phyloP scores from a whole-genome alignment of 23 tunicate species.

The Halocynthia aurantium region DNA sequence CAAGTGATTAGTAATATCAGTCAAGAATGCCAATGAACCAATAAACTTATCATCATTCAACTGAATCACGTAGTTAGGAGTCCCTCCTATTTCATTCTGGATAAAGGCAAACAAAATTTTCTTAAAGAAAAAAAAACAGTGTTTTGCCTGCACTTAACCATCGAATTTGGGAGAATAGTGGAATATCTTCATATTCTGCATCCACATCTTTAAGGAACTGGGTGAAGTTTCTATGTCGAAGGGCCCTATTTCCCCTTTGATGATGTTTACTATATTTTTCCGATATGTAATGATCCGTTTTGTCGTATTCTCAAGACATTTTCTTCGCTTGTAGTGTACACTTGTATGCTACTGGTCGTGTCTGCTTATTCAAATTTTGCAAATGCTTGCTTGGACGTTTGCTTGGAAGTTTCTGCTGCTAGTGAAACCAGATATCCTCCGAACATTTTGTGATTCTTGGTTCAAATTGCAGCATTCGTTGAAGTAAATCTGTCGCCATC shows the following conservation, averaged over 20 bases:
- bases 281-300: no score
- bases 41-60: conserved; percentile 27
- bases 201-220: conserved; percentile 24
- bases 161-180: conserved; percentile 25
- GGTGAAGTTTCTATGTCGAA: conserved; percentile 25
- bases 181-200: conserved; percentile 26
- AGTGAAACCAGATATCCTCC: no score
- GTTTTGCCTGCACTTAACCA: conserved; percentile 40
- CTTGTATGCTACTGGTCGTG: no score
- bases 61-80: conserved; percentile 16
- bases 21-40: conserved; percentile 39
- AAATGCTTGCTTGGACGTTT: no score
- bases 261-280: conserved; percentile 3
- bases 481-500: no score
- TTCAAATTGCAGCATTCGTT: no score
- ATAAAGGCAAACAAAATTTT: conserved; percentile 2
- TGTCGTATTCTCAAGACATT: no score
- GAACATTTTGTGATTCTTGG: no score
- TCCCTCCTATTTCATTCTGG: conserved; percentile 11
- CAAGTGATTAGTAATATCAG: conserved; percentile 30
- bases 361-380: no score
- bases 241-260: conserved; percentile 24
- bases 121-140: conserved; percentile 17
- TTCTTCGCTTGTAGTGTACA: no score
- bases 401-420: no score